Conservation (phyloP, 92 coral and sea anemone species). For the Bergia puertoricense region DNA sequence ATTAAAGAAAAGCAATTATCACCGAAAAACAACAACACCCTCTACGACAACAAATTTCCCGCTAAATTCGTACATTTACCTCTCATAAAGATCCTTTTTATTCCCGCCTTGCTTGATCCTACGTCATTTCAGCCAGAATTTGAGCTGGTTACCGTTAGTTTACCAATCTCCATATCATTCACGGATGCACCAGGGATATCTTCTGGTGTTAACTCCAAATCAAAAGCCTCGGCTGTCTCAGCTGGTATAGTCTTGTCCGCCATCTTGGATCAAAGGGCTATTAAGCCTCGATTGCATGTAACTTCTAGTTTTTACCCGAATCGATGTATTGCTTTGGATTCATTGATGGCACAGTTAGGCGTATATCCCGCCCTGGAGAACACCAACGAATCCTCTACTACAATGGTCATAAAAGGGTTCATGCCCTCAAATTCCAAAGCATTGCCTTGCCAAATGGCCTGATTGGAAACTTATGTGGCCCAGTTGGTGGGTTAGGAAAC, state of each 20-base stretch:
- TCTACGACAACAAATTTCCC: conserved; percentile 12
- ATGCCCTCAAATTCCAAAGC: too few relatives aligned
- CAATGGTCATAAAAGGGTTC: too few relatives aligned
- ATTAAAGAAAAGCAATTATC: conserved; percentile 11
- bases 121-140: conserved; percentile 48
- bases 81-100: conserved; percentile 40
- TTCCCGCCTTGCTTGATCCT: conserved; percentile 43
- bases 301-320: conserved; percentile 35
- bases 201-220: conserved; percentile 18
- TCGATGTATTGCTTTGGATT: conserved; percentile 19
- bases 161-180: conserved; percentile 27
- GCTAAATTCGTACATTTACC: conserved; percentile 14
- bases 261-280: conserved; percentile 27
- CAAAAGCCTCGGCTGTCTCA: conserved; percentile 7
- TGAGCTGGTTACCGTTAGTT: conserved; percentile 31
- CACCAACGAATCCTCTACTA: too few relatives aligned
- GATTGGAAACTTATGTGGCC: too few relatives aligned
- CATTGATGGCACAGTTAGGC: too few relatives aligned
- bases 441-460: too few relatives aligned
- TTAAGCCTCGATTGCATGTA: conserved; percentile 20
- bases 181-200: conserved; percentile 46
- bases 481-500: too few relatives aligned
- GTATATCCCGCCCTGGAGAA: too few relatives aligned
- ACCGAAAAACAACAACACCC: conserved; percentile 17
- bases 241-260: conserved; percentile 21